phyloP scores from a whole-genome alignment of 1,140 invertebrate genomes.

The Nixonia krombeini region DNA sequence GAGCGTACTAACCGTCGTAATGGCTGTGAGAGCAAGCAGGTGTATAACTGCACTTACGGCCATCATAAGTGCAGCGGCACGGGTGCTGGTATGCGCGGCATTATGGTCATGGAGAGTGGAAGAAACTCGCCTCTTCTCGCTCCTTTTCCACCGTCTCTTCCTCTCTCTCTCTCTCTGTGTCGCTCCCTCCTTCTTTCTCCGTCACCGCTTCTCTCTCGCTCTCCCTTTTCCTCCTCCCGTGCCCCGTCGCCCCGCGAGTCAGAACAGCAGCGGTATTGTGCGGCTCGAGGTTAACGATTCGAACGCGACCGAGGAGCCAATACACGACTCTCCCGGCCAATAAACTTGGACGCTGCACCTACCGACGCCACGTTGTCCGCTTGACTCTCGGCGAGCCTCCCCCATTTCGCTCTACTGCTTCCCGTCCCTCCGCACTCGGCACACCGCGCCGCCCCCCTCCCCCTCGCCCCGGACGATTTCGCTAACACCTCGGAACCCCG shows the following conservation, averaged over 20 bases:
- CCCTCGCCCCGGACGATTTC: conserved; percentile 39
- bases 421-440: not conserved
- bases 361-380: conserved; percentile 29
- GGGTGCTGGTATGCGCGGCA: conserved; percentile 1
- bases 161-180: conserved; percentile 5
- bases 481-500: conserved; percentile 43
- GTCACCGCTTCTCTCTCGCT: conserved; percentile 2
- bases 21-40: conserved; percentile 31
- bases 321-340: conserved; percentile 44
- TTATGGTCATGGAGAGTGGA: conserved; percentile 46
- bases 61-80: conserved; percentile 45
- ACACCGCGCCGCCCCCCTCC: not conserved
- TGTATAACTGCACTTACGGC: conserved; percentile 34
- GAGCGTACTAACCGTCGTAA: conserved; percentile 49
- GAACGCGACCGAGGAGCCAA: conserved; percentile 51
- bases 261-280: conserved; percentile 49
- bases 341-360: conserved; percentile 47
- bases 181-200: conserved; percentile 10
- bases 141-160: conserved; percentile 3
- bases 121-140: conserved; percentile 49
- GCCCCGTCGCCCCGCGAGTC: conserved; percentile 11
- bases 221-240: conserved; percentile 17
- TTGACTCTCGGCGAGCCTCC: conserved; percentile 25
- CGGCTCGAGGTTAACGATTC: conserved; percentile 46
- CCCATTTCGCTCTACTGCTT: conserved; percentile 9